Base-by-base conservation (phyloP, 2,113 vertebrate genomes). In the Vidua macroura region DNA sequence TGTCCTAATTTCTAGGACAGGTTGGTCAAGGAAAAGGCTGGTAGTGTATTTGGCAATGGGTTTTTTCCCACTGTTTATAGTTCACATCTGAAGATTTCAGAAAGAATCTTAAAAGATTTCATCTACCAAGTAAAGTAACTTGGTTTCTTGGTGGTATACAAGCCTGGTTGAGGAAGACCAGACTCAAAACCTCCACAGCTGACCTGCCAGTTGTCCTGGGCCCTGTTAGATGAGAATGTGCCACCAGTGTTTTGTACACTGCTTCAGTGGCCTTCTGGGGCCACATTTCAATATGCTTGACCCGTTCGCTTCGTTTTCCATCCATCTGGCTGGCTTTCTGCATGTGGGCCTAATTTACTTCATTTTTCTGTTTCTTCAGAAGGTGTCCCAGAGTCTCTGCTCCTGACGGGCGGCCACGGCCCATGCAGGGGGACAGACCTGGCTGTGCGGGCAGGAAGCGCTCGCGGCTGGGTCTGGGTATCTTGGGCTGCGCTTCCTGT, bases 401-500 rank as follows among this genome's bases (percentile, higher is more conserved):
- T 56, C 2, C 5, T 43, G 3, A 0, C 1, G 53, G 20, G 62
- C 37, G 20, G 59, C 89, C 2, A 0, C 2, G 49, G 48, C 44
- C 18, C 1, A 0, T 2, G 43, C 28, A 14, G 60, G 56, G 53
- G 51, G 20, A 25, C 22, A 52, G 74, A 52, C 21, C 1, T 35
- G 95, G 89, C 89, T 31, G 56, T 67, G 93, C 62, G 37, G 96
- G 91, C 98, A 97, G 98, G 98, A 98, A 98, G 41, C 89, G 43
- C 90, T 96, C 44, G 80, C 88, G 63, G 5, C 93, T 94, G 96
- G 58, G 95, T 58, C 90, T 78, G 66, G 23, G 10, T 96, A 92
- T 97, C 98, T 96, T 49, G 0, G 35, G 63, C 95, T 93, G 70
- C n/a, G 97, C 95, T 98, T 98, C 98, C 98, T 98, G 98, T 98